These are phyloP conservation scores for Premnoplex brunnescens DNA, from an alignment of 2,797 vertebrate genomes.

Conservation along the genomic window DNA sequence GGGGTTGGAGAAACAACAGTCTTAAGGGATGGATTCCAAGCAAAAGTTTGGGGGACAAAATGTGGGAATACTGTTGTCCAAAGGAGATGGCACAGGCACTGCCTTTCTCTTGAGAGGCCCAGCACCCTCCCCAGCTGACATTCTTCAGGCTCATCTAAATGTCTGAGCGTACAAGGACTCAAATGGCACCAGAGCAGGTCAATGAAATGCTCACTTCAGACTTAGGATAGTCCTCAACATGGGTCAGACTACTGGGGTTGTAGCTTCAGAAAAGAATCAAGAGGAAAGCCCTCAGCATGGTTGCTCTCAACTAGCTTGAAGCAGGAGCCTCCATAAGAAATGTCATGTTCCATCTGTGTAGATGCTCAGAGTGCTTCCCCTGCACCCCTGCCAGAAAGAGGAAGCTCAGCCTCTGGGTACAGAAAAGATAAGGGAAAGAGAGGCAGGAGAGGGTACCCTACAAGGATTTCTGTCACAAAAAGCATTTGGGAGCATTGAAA, in stretches of 20 bases:
- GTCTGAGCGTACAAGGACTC: not conserved
- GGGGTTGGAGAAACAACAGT: not conserved
- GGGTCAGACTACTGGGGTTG: fast-evolving
- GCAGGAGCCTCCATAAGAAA: not conserved
- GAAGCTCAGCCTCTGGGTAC: not conserved
- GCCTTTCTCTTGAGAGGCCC: fast-evolving
- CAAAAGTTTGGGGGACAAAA: not conserved
- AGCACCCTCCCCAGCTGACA: not conserved
- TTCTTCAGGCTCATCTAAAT: not conserved
- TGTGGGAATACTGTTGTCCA: not conserved
- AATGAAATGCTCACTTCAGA: not conserved
- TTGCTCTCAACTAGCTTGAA: not conserved
- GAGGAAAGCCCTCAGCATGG: not conserved
- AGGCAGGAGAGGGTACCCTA: not conserved
- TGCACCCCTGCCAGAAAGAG: not conserved
- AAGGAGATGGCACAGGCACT: not conserved
- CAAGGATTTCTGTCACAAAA: not conserved
- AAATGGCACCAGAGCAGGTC: not conserved
- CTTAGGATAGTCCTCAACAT: not conserved
- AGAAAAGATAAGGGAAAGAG: not conserved
- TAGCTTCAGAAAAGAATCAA: not conserved
- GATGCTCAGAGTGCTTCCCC: not conserved
- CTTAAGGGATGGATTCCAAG: not conserved
- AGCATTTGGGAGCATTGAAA: not conserved
- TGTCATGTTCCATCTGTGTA: not conserved